Percentiles rank a stretch among this genome's conserved stretches.
Evolutionary conservation across 2,888 invertebrate genomes (phyloP).

Genomic region (Ornithoptera alexandrae): DNA sequence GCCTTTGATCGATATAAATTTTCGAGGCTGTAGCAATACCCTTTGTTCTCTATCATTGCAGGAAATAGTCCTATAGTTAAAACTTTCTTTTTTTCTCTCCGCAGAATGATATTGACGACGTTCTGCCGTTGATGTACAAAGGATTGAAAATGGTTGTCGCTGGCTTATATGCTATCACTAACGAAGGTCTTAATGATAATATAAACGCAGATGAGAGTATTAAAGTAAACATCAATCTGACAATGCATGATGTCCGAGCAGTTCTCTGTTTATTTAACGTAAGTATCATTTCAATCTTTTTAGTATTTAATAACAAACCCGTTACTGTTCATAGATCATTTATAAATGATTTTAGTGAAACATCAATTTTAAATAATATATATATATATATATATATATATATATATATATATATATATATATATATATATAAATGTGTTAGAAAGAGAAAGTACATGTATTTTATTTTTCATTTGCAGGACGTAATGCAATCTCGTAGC

Average conservation of each 20-base stretch:
- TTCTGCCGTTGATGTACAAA: conserved; percentile 82
- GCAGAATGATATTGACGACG: conserved; percentile 58
- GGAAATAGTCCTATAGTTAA: background rate
- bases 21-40: background rate
- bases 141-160: conserved; percentile 86
- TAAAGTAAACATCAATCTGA: conserved; percentile 75
- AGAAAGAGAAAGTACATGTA: background rate
- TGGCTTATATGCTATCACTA: conserved; percentile 84
- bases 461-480: conserved; percentile 50
- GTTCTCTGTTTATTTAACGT: conserved; percentile 85
- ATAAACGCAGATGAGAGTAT: conserved; percentile 49
- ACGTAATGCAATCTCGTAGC: conserved; percentile 59
- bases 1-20: conserved; percentile 5
- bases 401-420: no score
- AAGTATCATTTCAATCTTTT: conserved; percentile 44
- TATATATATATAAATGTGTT: no score
- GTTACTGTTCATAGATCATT: no score
- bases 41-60: background rate
- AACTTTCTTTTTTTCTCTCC: conserved; percentile 1
- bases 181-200: conserved; percentile 70
- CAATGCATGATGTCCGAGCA: conserved; percentile 81
- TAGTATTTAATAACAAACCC: no score
- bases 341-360: background rate
- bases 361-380: background rate
- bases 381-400: no score